These are phyloP conservation scores for Atrina japonica DNA, from an alignment of 2,888 invertebrate genomes.

Conservation along the genomic window DNA sequence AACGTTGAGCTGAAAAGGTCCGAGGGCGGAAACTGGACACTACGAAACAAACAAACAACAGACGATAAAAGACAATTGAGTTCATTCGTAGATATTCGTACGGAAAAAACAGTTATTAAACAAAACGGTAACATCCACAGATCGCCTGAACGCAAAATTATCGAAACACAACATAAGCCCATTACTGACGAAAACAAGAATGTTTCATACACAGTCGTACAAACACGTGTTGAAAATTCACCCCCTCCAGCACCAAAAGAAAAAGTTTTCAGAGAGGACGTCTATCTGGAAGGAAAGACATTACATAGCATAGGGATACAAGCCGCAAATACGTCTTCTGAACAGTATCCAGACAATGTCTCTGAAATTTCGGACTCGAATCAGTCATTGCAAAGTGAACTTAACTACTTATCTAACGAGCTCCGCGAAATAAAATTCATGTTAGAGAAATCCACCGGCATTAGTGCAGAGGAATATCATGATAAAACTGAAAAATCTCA, in stretches of 20 bases:
- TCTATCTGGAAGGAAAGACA: conserved; percentile 14
- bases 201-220: conserved; percentile 9
- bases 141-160: conserved; percentile 13
- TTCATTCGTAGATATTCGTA: conserved; percentile 53
- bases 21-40: conserved; percentile 71
- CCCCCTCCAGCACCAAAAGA: conserved; percentile 7
- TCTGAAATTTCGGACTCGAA: conserved; percentile 52
- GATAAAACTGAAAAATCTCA: conserved; percentile 16
- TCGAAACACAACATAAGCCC: conserved; percentile 2
- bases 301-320: conserved; percentile 36
- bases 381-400: conserved; percentile 55
- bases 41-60: conserved; percentile 52
- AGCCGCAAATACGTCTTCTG: conserved; percentile 7
- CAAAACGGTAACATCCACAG: conserved; percentile 25
- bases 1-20: conserved; percentile 50
- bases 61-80: conserved; percentile 56
- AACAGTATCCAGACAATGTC: conserved; percentile 44
- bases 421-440: conserved; percentile 65
- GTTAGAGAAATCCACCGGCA: conserved; percentile 63
- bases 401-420: conserved; percentile 61
- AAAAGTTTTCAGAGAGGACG: conserved; percentile 21
- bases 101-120: conserved; percentile 26
- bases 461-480: conserved; percentile 47
- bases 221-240: conserved; percentile 10
- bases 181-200: conserved; percentile 22